Base-by-base conservation (phyloP, 2,113 vertebrate species). In the Hippopotamus amphibius region DNA sequence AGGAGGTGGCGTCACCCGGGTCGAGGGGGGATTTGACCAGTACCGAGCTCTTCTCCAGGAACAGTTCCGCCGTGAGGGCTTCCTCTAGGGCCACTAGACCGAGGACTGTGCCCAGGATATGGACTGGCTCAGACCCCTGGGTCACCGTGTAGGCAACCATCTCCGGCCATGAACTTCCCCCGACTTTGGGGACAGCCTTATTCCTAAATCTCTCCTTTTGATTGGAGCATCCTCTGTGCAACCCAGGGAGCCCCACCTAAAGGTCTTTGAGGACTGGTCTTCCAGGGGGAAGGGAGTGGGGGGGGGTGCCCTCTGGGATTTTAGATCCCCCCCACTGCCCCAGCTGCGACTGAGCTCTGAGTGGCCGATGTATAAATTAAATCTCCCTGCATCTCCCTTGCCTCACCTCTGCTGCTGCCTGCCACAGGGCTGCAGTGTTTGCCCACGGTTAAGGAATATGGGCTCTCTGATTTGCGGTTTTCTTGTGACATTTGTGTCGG, bases 11-110 rank as follows among this genome's bases (percentile, higher is more conserved):
- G 99, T 99, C 21, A 98, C 98, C 3, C 99, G 99, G 24, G 98
- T 99, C 1, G 99, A 99, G 14, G 99, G 99, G 0, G 99, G 99
- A 79, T 99, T 99, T 5, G 99, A 99, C 84, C 99, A 99, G 98
- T 99, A 99, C 98, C 99, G 99, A 14, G 99, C 99, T 98, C 99
- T 99, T 98, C 98, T 99, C 96, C 99, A 99, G 91, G 99, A 99
- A 98, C 99, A 99, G 99, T 99, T 99, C 98, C 99, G 95, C 92
- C 99, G 99, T 89, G 99, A 99, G 96, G 99, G 99, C 48, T 99
- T 99, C 97, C 99, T 99, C 99, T 99, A 99, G 99, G 95, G 61
- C 41, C 21, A 6, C 10, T 13, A 53, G 37, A 24, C 65, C 24
- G 37, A 81, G 81, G 74, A 94, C 97, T 86, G 30, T 77, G 90